Base-by-base conservation (phyloP, 2,888 invertebrate genomes). In the Podabrus alpinus region DNA sequence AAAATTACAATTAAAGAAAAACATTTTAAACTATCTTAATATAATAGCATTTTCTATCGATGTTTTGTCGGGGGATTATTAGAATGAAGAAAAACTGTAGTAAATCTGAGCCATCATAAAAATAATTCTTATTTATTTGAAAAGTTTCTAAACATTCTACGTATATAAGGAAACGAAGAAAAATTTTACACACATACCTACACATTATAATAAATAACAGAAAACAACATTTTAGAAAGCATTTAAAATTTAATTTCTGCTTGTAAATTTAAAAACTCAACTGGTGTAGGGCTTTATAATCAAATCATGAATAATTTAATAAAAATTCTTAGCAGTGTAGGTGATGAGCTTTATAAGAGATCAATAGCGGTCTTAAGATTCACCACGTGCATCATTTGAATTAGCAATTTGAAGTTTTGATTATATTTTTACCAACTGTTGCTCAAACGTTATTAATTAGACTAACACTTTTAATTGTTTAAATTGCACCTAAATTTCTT, bases 11-110 rank as follows among this genome's bases (percentile, higher is more conserved):
- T 45, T 45, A 45, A n/a, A 45, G n/a, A n/a, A 2, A 45, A 45
- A 81, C 80, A 81, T 82, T 82, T 84, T 82, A 82, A 82, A 82
- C 80, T 25, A 29, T 15, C 66, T 25, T 64, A 64, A 80, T 77
- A 77, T 4, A 4, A 4, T 9, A 10, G 1, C n/a, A 45, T 75
- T 74, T 72, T 71, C 61, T 25, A 59, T 71, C 61, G 59, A 68
- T 72, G 25, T 66, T 74, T 62, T 59, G 78, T 68, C 69, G 15
- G 24, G 77, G 75, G 76, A 78, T 74, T 77, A 62, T 71, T 67
- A 69, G 76, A 77, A 80, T 79, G 80, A 78, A 79, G 78, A 80
- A 80, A 80, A 80, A 79, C 75, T 77, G 77, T 72, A 67, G 71
- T 64, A 66, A 45, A 67, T 59, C 66, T 21, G 66, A 72, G 15